A percentile compares a stretch with the other conserved stretches of the same genome.
Evolutionary conservation across 2,888 invertebrate species (phyloP).

Genomic region (Hyles lineata): DNA sequence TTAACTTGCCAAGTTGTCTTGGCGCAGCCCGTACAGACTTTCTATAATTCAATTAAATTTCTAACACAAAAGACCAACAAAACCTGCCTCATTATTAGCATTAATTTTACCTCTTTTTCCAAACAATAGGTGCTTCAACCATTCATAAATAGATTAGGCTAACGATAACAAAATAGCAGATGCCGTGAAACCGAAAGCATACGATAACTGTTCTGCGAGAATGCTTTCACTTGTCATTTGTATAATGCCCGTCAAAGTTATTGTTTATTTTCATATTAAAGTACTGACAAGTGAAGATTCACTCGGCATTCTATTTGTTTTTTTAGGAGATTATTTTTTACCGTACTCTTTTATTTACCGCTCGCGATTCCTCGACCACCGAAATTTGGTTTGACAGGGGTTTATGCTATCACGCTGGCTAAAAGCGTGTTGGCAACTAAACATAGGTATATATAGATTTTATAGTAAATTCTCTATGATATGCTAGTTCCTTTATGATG

Average conservation of each 20-base stretch:
- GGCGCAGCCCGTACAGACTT: no score
- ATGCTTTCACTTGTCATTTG: slow-evolving; percentile 40
- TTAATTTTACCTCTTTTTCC: not conserved
- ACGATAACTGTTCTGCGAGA: slow-evolving; percentile 34
- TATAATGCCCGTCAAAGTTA: slow-evolving; percentile 40
- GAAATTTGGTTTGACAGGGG: no score
- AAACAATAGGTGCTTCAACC: not conserved
- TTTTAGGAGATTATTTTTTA: not conserved
- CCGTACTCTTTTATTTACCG: not conserved
- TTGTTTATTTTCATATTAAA: not conserved
- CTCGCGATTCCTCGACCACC: no score
- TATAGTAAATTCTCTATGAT: no score
- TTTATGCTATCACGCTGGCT: no score
- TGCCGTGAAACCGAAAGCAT: slow-evolving; percentile 16
- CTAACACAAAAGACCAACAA: no score
- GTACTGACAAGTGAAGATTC: not conserved
- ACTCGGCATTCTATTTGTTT: not conserved
- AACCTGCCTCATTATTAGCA: no score
- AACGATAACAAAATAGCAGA: not conserved
- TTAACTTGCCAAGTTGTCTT: no score
- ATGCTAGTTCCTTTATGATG: no score
- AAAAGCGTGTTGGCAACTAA: not conserved
- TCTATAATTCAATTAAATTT: no score
- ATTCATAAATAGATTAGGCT: not conserved
- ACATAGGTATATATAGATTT: no score